Evolutionary conservation across 1,140 invertebrate species (phyloP).

Genomic region (Atta cephalotes): DNA sequence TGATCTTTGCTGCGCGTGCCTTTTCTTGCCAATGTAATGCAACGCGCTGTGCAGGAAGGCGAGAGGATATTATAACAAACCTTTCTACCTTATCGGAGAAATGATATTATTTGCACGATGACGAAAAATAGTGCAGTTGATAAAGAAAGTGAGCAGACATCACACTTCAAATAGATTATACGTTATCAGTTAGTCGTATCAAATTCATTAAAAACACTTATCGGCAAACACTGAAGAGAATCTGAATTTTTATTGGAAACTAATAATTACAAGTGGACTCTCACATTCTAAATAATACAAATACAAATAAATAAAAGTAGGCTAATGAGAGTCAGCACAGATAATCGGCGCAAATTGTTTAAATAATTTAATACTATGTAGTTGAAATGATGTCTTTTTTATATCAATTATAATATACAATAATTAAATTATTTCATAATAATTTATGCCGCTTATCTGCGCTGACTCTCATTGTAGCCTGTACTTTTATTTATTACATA

Average conservation of each 20-base stretch:
- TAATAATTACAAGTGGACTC: too few relatives aligned
- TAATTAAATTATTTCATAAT: too few relatives aligned
- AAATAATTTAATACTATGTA: too few relatives aligned
- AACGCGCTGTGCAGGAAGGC: not conserved
- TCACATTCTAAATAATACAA: too few relatives aligned
- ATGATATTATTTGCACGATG: constrained; percentile 3
- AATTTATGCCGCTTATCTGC: too few relatives aligned
- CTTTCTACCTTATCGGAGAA: not conserved
- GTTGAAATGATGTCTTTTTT: too few relatives aligned
- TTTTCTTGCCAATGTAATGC: constrained; percentile 52
- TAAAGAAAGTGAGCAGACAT: not conserved
- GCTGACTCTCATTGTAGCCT: too few relatives aligned
- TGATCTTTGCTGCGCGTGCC: constrained; percentile 77
- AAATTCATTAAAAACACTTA: not conserved
- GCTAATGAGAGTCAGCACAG: too few relatives aligned
- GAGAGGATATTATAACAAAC: constrained; percentile 6
- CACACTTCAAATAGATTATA: not conserved
- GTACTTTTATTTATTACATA: not conserved
- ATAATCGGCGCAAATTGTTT: too few relatives aligned
- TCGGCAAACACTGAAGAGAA: not conserved
- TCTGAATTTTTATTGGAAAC: too few relatives aligned
- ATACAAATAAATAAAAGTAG: too few relatives aligned
- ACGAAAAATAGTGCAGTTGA: not conserved
- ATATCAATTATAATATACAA: too few relatives aligned
- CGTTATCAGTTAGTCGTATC: not conserved